Conservation (phyloP, 2,888 invertebrate species). For the Heteropelma amictum region DNA sequence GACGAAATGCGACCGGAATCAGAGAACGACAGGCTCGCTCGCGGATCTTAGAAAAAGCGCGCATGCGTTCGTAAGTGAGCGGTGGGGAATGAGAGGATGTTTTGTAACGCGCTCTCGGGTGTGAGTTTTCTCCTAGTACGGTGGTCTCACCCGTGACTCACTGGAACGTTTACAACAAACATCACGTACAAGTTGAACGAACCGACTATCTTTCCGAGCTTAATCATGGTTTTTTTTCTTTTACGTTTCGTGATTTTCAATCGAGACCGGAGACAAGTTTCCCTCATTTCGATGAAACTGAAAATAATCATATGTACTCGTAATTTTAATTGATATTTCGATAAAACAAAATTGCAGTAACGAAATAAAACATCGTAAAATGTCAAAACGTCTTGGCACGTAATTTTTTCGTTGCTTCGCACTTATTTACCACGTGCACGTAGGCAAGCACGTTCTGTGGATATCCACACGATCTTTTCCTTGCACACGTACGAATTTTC, state of each 20-base stretch:
- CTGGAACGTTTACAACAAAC: not conserved
- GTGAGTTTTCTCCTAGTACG: not conserved
- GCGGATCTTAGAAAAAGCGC: constrained; percentile 57
- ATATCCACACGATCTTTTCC: too few species aligned
- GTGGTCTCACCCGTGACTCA: constrained; percentile 26
- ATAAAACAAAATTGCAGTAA: too few species aligned
- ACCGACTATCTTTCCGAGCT: constrained; percentile 6
- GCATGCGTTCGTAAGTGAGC: constrained; percentile 65
- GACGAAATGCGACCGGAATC: constrained; percentile 56
- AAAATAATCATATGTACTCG: too few species aligned
- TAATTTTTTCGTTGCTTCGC: too few species aligned
- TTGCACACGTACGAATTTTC: constrained; percentile 22
- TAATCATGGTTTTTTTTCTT: constrained; percentile 4
- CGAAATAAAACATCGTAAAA: too few species aligned
- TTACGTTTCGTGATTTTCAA: not conserved
- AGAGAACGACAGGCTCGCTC: constrained; percentile 61
- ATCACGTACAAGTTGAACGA: constrained; percentile 40
- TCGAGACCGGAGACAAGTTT: not conserved
- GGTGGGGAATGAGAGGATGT: not conserved
- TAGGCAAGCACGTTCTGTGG: too few species aligned
- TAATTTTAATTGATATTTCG: too few species aligned
- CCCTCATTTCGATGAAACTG: constrained; percentile 16
- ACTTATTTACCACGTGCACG: too few species aligned
- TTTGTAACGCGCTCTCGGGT: not conserved
- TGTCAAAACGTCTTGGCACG: too few species aligned